phyloP scores from a whole-genome alignment of 2,113 vertebrate species.

The Regulus satrapa region DNA sequence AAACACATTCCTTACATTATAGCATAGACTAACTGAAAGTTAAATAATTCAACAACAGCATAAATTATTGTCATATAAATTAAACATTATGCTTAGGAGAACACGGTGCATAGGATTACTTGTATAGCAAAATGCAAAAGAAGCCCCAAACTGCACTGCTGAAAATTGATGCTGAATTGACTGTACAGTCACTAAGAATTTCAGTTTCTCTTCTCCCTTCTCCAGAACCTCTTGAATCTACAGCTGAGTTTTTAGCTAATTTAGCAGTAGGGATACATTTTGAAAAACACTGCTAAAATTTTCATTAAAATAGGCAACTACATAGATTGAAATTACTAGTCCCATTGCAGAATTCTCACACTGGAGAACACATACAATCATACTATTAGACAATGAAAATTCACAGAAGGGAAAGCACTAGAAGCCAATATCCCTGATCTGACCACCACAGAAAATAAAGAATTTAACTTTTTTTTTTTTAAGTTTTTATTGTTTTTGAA shows the following conservation, averaged over 20 bases:
- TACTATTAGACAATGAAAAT: background rate
- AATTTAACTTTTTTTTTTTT: background rate
- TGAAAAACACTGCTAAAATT: background rate
- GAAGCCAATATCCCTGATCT: background rate
- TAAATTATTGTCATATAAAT: background rate
- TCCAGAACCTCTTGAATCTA: background rate
- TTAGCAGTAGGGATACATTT: background rate
- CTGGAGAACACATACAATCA: background rate
- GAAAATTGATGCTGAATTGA: background rate
- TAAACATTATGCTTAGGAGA: background rate
- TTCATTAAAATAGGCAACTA: background rate
- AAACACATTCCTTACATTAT: background rate
- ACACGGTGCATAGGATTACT: background rate
- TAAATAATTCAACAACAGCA: background rate
- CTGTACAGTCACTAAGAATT: background rate
- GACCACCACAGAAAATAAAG: background rate
- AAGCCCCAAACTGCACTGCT: background rate
- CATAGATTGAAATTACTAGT: background rate
- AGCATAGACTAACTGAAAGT: background rate
- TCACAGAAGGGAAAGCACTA: background rate
- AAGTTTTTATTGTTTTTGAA: background rate
- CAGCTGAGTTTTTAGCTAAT: background rate
- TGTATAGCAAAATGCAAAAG: background rate
- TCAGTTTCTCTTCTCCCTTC: background rate
- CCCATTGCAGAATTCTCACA: background rate